Evolutionary conservation across 2,113 vertebrate species (phyloP).

Genomic region (Cairina moschata): DNA sequence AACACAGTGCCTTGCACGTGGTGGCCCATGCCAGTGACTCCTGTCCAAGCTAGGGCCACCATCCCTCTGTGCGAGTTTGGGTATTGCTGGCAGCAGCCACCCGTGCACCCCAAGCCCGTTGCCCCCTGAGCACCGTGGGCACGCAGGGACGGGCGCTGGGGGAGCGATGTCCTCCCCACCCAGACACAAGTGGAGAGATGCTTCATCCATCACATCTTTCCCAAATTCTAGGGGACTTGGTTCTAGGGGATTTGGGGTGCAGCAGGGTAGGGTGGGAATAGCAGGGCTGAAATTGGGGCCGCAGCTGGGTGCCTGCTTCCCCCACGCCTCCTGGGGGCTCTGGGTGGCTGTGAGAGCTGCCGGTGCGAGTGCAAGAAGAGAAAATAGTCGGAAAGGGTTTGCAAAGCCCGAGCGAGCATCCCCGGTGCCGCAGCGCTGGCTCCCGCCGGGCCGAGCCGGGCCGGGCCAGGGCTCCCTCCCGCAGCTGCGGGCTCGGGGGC

Average conservation of each 20-base stretch:
- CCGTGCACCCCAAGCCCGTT: accelerated
- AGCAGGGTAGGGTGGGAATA: accelerated
- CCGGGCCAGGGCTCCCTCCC: neutral
- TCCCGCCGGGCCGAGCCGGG: neutral
- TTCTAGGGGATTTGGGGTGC: neutral
- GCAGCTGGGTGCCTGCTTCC: neutral
- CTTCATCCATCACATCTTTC: neutral
- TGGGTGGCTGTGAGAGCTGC: neutral
- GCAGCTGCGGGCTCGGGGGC: neutral
- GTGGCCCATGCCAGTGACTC: accelerated
- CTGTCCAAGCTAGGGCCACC: neutral
- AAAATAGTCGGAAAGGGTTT: too few relatives aligned
- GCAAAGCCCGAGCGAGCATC: neutral
- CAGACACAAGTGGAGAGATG: neutral
- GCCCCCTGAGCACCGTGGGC: accelerated
- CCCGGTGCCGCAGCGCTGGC: conserved; percentile 13
- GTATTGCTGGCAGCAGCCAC: neutral
- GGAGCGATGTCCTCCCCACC: neutral
- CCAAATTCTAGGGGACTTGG: neutral
- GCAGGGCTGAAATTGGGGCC: neutral
- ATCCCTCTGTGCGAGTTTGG: accelerated
- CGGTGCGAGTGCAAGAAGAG: neutral
- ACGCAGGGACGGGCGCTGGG: neutral
- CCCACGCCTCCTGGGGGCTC: too few relatives aligned
- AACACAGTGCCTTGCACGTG: accelerated